Evolutionary conservation across 2,797 vertebrate genomes (phyloP), one percentile per base, ranked within the genome.

Genomic region (Pipistrellus pygmaeus): DNA sequence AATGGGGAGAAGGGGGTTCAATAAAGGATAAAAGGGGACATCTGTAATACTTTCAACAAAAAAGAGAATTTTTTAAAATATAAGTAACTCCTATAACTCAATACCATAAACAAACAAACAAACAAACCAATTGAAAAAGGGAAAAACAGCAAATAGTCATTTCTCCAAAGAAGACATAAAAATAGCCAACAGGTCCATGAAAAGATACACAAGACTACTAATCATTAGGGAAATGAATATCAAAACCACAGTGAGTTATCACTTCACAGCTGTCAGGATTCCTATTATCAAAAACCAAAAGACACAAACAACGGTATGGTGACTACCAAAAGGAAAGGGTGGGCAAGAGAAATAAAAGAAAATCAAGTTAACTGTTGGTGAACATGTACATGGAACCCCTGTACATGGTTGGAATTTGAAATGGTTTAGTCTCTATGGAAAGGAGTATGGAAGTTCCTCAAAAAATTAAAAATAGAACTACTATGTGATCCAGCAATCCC

Each of bases 121-220:
- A 57, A 73, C 23, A 66, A 38, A 69, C 13, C 91, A 71, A 44
- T 71, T 84, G 35, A 82, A 66, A 88, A 82, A 38, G 27, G 20
- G 32, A 44, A 77, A 93, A 90, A 18, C 8, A 71, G 30, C 12
- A 30, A 72, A 14, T 44, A 85, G 44, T 53, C 9, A n/a, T 78
- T 94, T 94, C 35, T 85, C 81, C 53, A 53, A 78, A 69, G 64
- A 89, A 71, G 82, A 90, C 18, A 85, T 62, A 90, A 55, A 94
- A 71, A 64, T 85, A 55, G 44, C 35, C 72, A 64, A 53, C 44
- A 71, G 62, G 30, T 60, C 18, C 38, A 77, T 72, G 64, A 41
- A 78, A 90, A 71, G 53, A 60, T 62, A 32, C 27, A 83, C 27
- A 8, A 44, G 21, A 41, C 14, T 25, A 51, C 38, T 62, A 32